Base-by-base conservation (phyloP, 2,113 vertebrate genomes). In the Chauna torquata region DNA sequence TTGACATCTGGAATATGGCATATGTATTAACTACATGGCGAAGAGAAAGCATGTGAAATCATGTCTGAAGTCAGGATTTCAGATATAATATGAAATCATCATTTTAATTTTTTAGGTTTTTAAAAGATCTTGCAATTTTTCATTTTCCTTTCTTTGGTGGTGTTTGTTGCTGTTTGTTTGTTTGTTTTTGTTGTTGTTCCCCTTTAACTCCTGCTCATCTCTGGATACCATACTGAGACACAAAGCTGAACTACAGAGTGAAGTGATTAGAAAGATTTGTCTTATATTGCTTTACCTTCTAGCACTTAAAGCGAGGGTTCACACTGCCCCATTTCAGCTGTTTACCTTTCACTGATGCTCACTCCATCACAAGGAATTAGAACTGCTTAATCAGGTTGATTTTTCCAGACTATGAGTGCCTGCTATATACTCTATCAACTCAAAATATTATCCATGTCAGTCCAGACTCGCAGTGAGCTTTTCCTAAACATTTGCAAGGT, bases 271-370 rank as follows among this genome's bases (percentile, higher is more conserved):
- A 23, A 87, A 96, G 87, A 88, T 80, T 82, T 94, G 40, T 76
- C 61, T 94, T 92, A 8, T 54, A 70, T 92, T 84, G 74, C 84
- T 97, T 97, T 89, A 61, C 54, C 50, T 95, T 79, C 81, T 36
- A 59, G 55, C 71, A 30, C 36, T 88, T 92, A 88, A 95, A 84
- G 47, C 77, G 64, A 68, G 27, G 24, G 64, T 62, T 92, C 42
- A 62, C 25, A 22, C n/a, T 82, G 49, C 44, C 13, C 9, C 3
- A 0, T 94, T 92, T 82, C 45, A 44, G 42, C 45, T 94, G 42
- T 92, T 94, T 85, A 77, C 62, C 42, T 49, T 95, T 77, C 70
- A 34, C 40, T 90, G 86, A 71, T 82, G 71, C 59, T 83, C 30
- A 77, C 72, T 95, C 23, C 58, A 85, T 94, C 87, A 71, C 44